Evolutionary conservation across 2,888 invertebrate genomes (phyloP), one percentile per base, ranked within the genome.

Genomic region (Philereme vetulata): DNA sequence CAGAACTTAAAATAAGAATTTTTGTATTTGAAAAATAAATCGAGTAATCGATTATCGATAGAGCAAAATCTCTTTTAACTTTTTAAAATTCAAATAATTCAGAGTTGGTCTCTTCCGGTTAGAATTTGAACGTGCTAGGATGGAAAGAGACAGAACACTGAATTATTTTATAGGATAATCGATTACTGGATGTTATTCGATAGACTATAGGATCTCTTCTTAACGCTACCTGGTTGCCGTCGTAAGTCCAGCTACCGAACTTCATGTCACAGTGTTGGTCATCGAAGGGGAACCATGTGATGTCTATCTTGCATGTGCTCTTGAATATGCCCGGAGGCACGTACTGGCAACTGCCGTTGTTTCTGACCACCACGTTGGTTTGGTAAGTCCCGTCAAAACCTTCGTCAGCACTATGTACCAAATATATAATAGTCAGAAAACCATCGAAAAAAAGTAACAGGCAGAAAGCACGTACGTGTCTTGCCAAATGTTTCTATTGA

Each of bases 261-360:
- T 99, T 98, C 97, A 99, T 98, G 93, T 97, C 96, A 95, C 99
- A 99, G 93, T 97, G 96, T 95, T 99, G 99, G 94, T 99, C 99
- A 95, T 99, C 99, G 95, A 99, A 99, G 93, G 99, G 99, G 95
- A 99, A 99, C 99, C 99, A 99, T 93, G 98, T 98, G 96, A 99
- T 99, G 95, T 99, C 98, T 94, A 99, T 99, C 95, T 98, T 98
- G 96, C 99, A 99, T 94, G 99, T 99, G 95, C 98, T 98, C 96
- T 98, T 99, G 96, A 99, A 98, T 94, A 99, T 99, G 93, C 99
- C 99, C 91, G 99, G 99, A 88, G 99, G 99, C 93, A 99, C 97
- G 96, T 98, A 99, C 94, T 98, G 96, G 94, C 98, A 98, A 95
- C 96, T 96, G 94, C 99, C 99, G 95, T 98, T 98, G 95, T 96